Evolutionary conservation across 2,888 invertebrate genomes (phyloP).

Genomic region (Tenthredo amoena): DNA sequence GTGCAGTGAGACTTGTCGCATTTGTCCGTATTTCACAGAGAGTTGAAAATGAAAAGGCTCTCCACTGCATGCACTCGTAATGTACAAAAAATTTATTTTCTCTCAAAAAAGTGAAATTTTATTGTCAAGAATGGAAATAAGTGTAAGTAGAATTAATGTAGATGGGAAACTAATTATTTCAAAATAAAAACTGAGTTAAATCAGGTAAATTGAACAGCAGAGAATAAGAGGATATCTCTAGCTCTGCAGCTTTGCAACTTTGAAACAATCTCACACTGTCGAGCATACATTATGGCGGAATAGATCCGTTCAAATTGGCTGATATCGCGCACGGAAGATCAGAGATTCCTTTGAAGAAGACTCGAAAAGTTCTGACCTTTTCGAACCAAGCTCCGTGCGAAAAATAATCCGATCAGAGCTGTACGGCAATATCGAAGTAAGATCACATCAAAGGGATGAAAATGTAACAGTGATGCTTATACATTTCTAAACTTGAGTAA

Average conservation of each 20-base stretch:
- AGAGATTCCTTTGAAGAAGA: slow-evolving; percentile 29
- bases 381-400: slow-evolving; percentile 12
- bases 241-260: slow-evolving; percentile 44
- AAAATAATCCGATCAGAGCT: slow-evolving; percentile 40
- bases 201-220: neutral
- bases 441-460: slow-evolving; percentile 48
- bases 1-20: neutral
- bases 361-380: slow-evolving; percentile 15
- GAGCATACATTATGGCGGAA: neutral
- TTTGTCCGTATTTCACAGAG: neutral
- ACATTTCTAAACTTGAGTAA: neutral
- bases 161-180: neutral
- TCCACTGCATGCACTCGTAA: neutral
- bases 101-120: neutral
- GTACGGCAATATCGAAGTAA: slow-evolving; percentile 31
- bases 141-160: neutral
- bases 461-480: slow-evolving; percentile 25
- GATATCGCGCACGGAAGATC: slow-evolving; percentile 31
- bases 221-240: slow-evolving; percentile 23
- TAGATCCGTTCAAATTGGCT: slow-evolving; percentile 30
- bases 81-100: neutral
- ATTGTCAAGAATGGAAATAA: neutral
- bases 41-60: neutral
- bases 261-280: slow-evolving; percentile 13
- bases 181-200: neutral